Percentiles rank a stretch among this genome's conserved stretches.
Evolutionary conservation across 2,113 vertebrate genomes (phyloP).

Genomic region (Hyla sarda): DNA sequence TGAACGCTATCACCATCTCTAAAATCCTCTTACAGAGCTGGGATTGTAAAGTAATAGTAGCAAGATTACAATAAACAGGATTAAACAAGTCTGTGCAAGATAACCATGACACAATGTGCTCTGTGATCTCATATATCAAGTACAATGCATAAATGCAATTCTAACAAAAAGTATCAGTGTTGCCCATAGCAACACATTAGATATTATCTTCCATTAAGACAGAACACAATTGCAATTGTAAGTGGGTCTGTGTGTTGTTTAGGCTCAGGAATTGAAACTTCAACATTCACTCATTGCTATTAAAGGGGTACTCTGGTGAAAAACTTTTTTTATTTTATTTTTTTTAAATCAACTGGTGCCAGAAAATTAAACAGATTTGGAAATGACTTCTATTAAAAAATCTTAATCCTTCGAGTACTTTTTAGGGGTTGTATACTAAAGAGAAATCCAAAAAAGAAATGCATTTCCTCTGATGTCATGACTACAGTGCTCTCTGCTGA

Average conservation of each 20-base stretch:
- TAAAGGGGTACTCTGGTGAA: too few relatives aligned
- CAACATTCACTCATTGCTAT: neutral
- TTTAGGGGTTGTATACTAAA: too few relatives aligned
- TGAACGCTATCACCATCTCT: slow-evolving; percentile 3
- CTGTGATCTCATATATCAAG: slow-evolving; percentile 9
- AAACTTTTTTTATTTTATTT: too few relatives aligned
- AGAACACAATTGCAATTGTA: neutral
- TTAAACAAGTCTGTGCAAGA: neutral
- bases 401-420: too few relatives aligned
- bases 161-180: neutral
- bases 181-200: neutral
- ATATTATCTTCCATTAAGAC: neutral
- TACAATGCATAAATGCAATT: neutral
- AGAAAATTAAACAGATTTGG: too few relatives aligned
- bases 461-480: too few relatives aligned
- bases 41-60: slow-evolving; percentile 1
- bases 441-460: too few relatives aligned
- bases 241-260: neutral
- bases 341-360: too few relatives aligned
- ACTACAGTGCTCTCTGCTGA: too few relatives aligned
- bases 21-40: neutral
- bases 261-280: neutral
- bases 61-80: slow-evolving; percentile 22
- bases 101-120: neutral
- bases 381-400: too few relatives aligned